These are phyloP conservation scores for Auanema freiburgensis DNA, from an alignment of 2,888 invertebrate species.

Conservation along the genomic window DNA sequence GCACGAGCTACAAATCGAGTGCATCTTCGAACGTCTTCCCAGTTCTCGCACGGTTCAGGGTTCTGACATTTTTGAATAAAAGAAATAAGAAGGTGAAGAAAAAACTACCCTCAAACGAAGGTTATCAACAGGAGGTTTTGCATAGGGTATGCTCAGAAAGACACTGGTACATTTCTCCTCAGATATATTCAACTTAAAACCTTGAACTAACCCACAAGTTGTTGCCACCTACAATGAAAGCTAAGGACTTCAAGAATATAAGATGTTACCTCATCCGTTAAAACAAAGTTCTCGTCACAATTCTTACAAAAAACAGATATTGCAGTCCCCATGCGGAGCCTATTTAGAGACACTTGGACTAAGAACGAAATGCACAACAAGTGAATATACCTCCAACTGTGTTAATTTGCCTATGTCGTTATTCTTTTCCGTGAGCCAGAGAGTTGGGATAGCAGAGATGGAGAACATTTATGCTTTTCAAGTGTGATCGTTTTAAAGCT, in stretches of 20 bases:
- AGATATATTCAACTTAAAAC: constrained; percentile 37
- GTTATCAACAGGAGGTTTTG: constrained; percentile 55
- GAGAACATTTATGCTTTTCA: too few relatives aligned
- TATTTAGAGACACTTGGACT: too few relatives aligned
- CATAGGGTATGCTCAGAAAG: constrained; percentile 58
- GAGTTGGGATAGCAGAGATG: too few relatives aligned
- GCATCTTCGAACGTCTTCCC: constrained; percentile 41
- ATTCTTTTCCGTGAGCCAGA: too few relatives aligned
- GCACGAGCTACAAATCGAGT: constrained; percentile 43
- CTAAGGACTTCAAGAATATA: neutral
- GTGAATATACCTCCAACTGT: too few relatives aligned
- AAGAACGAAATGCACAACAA: too few relatives aligned
- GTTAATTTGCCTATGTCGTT: too few relatives aligned
- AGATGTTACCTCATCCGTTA: too few relatives aligned
- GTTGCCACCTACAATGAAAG: constrained; percentile 34
- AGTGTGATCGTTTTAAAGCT: too few relatives aligned
- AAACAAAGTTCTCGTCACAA: too few relatives aligned
- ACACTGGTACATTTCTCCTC: constrained; percentile 38
- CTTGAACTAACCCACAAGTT: constrained; percentile 41
- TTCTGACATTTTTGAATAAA: constrained; percentile 23
- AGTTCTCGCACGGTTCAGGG: constrained; percentile 30
- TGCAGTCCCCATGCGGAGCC: too few relatives aligned
- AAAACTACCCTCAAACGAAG: constrained; percentile 47
- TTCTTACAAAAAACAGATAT: too few relatives aligned
- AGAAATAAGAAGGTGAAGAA: neutral